Evolutionary conservation across 2,888 invertebrate species (phyloP), one percentile per base, ranked within the genome.

Genomic region (Cetonia aurata): DNA sequence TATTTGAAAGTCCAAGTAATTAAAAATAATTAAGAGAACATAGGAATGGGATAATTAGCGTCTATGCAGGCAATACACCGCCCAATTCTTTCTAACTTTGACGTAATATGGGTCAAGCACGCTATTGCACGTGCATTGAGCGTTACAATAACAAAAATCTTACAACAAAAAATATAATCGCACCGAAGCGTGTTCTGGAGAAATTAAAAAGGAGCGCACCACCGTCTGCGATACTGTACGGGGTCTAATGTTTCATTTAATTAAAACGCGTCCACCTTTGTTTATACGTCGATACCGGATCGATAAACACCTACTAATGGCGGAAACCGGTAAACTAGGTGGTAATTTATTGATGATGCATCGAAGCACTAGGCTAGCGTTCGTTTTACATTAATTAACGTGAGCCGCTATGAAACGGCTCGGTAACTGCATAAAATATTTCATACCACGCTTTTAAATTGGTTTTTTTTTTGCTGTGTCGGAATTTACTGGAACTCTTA

Each of bases 291-390:
- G 17, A 10, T 52, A 25, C 19, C 4, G 52, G 25, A 52, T 52
- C 25, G 19, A 52, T 52, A 52, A 6, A 8, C n/a, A 9, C 52
- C 12, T 10, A 25, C 52, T 25, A 17, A 52, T 52, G 17, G 25
- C 19, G 52, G 52, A 25, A 17, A 12, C 25, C 19, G 25, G 52
- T 25, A 52, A 52, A 52, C 17, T 12, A 19, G 17, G 19, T 25
- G 25, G 25, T 52, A 52, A 52, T 52, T 52, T 52, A 52, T 52
- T 52, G 52, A 52, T 52, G 25, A 52, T 19, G 25, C 25, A 52
- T 25, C 52, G 52, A 25, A 52, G 52, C n/a, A 25, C 52, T 10
- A 50, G n/a, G n/a, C 33, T 19, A 19, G 1, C 52, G 52, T n/a
- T 25, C 50, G 25, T 52, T 52, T 25, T 52, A 19, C 19, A 52